A percentile compares a stretch with the other conserved stretches of the same genome.
These are phyloP conservation scores for Sepiola atlantica DNA, from an alignment of 2,888 invertebrate genomes.

Conservation along the genomic window DNA sequence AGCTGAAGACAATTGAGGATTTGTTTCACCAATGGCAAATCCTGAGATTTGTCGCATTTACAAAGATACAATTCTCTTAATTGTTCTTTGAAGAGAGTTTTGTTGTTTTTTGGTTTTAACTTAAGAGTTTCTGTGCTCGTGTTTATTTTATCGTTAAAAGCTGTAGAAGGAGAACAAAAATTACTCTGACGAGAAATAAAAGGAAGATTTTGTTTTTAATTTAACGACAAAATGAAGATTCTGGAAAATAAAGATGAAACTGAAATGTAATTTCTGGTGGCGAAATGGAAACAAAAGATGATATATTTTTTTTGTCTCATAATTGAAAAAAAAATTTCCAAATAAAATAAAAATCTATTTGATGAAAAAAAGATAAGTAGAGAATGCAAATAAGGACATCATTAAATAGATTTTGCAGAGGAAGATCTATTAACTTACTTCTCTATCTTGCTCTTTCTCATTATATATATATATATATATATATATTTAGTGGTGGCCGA, in stretches of 20 bases:
- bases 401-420: no score
- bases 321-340: not conserved
- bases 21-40: constrained; percentile 8
- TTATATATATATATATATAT: no score
- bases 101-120: not conserved
- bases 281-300: not conserved
- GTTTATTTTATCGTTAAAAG: not conserved
- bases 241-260: not conserved
- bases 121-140: not conserved
- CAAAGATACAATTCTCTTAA: not conserved
- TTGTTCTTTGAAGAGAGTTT: not conserved
- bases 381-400: no score
- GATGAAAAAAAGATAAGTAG: no score
- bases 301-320: not conserved
- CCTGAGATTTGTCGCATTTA: not conserved
- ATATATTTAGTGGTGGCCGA: no score
- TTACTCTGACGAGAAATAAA: not conserved
- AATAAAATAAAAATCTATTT: no score
- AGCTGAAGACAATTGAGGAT: constrained; percentile 15
- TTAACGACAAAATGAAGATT: no score
- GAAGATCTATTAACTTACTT: no score
- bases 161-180: not conserved
- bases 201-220: no score
- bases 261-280: constrained; percentile 19
- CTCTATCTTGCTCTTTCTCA: no score